These are phyloP conservation scores for Chymomyza costata DNA, from an alignment of 1,140 invertebrate genomes.

Conservation along the genomic window DNA sequence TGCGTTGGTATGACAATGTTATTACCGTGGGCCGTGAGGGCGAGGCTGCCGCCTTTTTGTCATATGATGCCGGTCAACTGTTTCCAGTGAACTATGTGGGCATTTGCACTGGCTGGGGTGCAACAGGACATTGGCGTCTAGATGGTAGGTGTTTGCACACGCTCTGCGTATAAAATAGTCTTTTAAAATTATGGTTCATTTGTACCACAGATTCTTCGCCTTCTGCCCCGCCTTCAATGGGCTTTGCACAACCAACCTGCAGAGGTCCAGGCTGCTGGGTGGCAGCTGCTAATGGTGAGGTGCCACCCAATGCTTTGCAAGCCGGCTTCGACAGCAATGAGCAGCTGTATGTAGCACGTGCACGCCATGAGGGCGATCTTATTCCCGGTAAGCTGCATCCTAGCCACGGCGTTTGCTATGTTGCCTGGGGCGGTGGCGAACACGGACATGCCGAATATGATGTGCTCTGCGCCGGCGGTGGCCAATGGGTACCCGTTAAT, in stretches of 20 bases:
- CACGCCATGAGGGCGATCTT: constrained; percentile 83
- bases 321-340: constrained; percentile 85
- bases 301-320: constrained; percentile 83
- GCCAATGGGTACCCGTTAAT: constrained; percentile 79
- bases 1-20: constrained; percentile 83
- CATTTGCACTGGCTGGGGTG: constrained; percentile 90
- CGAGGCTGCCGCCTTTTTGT: constrained; percentile 82
- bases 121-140: constrained; percentile 87
- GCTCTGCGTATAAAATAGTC: constrained; percentile 3
- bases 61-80: constrained; percentile 82
- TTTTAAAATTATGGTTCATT: not conserved
- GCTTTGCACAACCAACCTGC: constrained; percentile 48
- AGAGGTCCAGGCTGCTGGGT: constrained; percentile 79
- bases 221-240: constrained; percentile 43
- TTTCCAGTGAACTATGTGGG: constrained; percentile 84
- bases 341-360: constrained; percentile 84
- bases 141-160: constrained; percentile 79
- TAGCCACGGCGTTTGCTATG: constrained; percentile 83
- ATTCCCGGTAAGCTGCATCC: constrained; percentile 85
- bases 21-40: constrained; percentile 74
- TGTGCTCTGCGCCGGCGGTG: constrained; percentile 79
- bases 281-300: constrained; percentile 78
- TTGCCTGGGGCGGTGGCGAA: constrained; percentile 87
- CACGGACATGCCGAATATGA: constrained; percentile 85
- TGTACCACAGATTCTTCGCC: constrained; percentile 39